Base-by-base conservation (phyloP, 2,797 vertebrate species). In the Bovichtus diacanthus region DNA sequence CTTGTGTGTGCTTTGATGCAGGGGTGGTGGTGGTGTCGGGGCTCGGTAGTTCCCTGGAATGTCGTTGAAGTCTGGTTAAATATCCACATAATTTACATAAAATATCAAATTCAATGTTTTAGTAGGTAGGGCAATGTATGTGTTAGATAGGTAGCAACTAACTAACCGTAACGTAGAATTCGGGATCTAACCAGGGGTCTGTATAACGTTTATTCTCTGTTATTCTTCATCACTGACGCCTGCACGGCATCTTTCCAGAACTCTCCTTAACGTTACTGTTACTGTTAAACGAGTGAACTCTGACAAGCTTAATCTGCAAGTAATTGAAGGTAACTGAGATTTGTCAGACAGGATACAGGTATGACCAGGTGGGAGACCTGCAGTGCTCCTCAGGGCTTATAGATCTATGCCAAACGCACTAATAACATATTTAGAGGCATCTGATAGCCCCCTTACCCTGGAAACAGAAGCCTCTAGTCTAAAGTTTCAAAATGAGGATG, bases 401-500 rank as follows among this genome's bases (percentile, higher is more conserved):
- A 55, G 69, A 12, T 49, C 44, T 21, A 44, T 15, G 36, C 43
- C 4, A 49, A 38, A 54, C n/a, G 29, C 5, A n/a, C 25, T 62
- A 27, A 41, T 74, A 64, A 46, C 43, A 29, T 43, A 47, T 78
- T 76, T 34, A 44, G 50, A 53, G 66, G 62, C 51, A 54, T 75
- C 21, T 68, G 51, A 81, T 69, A 71, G 66, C 41, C 53, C 27
- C 27, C 25, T 51, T 10, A 15, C 5, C 1, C 16, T 50, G 25
- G 34, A 49, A 74, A 69, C 59, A 46, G 23, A 65, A 66, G 36
- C 11, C 38, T 55, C 19, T 18, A 34, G 70, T 56, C 4, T 80
- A 23, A 81, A 60, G 74, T 87, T 92, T 77, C 64, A 76, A 18
- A 25, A 47, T 72, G 47, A 66, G 50, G 39, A 74, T 49, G 61